phyloP scores from a whole-genome alignment of 2,888 invertebrate genomes.

The Baronia brevicornis region DNA sequence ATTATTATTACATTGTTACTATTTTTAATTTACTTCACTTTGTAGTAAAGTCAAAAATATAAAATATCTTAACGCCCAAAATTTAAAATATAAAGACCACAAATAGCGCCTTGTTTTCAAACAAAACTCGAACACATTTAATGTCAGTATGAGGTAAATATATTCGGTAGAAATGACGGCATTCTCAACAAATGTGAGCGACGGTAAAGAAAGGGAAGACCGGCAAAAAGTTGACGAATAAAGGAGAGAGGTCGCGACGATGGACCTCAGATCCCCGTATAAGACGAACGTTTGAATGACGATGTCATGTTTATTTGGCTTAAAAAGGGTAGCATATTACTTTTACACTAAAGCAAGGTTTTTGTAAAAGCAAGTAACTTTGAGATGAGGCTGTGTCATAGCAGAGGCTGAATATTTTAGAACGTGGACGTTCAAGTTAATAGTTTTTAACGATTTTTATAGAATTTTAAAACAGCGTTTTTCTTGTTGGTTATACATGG shows the following conservation, averaged over 20 bases:
- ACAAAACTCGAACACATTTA: constrained; percentile 37
- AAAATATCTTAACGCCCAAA: too few relatives aligned
- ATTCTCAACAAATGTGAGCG: constrained; percentile 44
- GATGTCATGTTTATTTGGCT: constrained; percentile 69
- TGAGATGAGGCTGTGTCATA: too few relatives aligned
- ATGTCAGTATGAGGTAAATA: constrained; percentile 51
- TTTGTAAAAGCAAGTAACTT: constrained; percentile 43
- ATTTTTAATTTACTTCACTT: too few relatives aligned
- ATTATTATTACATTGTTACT: constrained; percentile 16
- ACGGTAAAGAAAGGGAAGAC: constrained; percentile 41
- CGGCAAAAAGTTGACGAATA: constrained; percentile 59
- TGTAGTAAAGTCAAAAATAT: too few relatives aligned
- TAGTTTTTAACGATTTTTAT: too few relatives aligned
- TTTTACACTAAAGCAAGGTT: constrained; percentile 28
- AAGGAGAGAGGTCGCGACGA: constrained; percentile 44
- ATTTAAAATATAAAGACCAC: constrained; percentile 15
- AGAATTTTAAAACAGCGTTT: too few relatives aligned
- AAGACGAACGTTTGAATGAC: constrained; percentile 52
- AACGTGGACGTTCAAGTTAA: too few relatives aligned
- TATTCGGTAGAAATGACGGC: constrained; percentile 41
- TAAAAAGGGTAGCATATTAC: constrained; percentile 52
- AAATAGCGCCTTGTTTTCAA: constrained; percentile 32
- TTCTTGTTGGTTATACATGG: too few relatives aligned
- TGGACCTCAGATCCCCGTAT: constrained; percentile 41
- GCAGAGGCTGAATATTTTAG: too few relatives aligned